Conservation (phyloP, 2,797 vertebrate species). For the Macrochelys suwanniensis region DNA sequence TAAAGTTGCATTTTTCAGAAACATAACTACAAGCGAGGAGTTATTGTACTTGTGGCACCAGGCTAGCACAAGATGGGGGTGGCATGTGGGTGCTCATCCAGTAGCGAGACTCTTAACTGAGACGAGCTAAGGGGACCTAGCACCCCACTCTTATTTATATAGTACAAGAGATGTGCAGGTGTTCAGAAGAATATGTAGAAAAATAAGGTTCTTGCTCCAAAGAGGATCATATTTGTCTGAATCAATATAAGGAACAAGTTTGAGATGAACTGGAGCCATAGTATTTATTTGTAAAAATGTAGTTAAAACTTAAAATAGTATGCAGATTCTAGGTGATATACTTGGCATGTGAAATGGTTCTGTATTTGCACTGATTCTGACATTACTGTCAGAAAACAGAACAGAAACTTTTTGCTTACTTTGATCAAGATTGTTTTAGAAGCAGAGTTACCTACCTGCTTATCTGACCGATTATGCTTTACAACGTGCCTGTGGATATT, state of each 20-base stretch:
- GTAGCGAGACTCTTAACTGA: not conserved
- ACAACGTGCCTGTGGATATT: not conserved
- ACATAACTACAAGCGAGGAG: too few relatives aligned
- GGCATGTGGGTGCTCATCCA: too few relatives aligned
- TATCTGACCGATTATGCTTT: not conserved
- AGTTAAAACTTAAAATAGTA: not conserved
- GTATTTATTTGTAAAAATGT: not conserved
- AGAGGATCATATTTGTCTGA: too few relatives aligned
- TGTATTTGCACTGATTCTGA: fast-evolving
- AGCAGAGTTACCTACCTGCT: fast-evolving
- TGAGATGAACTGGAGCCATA: not conserved
- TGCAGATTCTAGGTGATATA: not conserved
- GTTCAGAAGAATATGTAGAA: not conserved
- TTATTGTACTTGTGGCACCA: not conserved
- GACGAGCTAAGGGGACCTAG: too few relatives aligned
- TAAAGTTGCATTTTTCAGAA: too few relatives aligned
- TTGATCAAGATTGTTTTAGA: fast-evolving
- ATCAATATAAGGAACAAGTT: not conserved
- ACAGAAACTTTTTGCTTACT: not conserved
- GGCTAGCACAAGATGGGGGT: not conserved
- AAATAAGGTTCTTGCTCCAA: too few relatives aligned
- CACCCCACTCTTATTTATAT: not conserved
- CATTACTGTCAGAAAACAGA: fast-evolving
- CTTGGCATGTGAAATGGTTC: fast-evolving
- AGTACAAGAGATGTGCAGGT: not conserved